Evolutionary conservation across 2,888 invertebrate genomes (phyloP), one percentile per base, ranked within the genome.

Genomic region (Steinernema carpocapsae): DNA sequence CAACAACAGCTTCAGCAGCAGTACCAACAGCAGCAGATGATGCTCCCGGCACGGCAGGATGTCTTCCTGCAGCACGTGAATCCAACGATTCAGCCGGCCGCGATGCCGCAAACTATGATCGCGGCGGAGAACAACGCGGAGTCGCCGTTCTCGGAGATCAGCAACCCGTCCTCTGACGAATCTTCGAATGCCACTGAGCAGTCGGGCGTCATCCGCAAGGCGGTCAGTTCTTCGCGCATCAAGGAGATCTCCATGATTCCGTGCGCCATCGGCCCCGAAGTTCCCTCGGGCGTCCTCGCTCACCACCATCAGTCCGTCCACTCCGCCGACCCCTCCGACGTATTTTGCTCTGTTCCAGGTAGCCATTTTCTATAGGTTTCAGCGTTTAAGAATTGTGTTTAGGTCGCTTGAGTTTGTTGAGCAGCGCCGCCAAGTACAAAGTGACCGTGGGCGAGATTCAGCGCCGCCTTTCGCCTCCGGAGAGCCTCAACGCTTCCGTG

Each of bases 291-390:
- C 6, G 56, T 12, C 56, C 26, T 56, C 4, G 64, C 64, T 4
- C 64, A 32, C 10, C 64, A 64, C 64, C 64, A 64, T 32, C 17
- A 26, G 1, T 2, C 64, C 6, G 37, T 64, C 32, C 64, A 64
- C 64, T 12, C 32, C 32, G 32, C 64, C 26, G 83, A 80, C 64
- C 80, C 83, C 14, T 46, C 73, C 19, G 80, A 83, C 29, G 77
- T 79, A n/a, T 83, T 82, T 71, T 83, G 80, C 70, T 74, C 75
- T 14, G 82, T 82, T 0, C 82, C 82, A n/a, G 82, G 82, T 80
- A 17, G 32, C 12, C 1, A 32, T 59, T 42, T 14, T 45, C 19
- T 42, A 12, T 46, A 24, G 45, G 7, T 7, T 26, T 43, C 45
- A 48, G 32, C 64, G 4, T 22, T 45, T 37, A 3, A 37, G 10